Percentiles rank a stretch among this genome's conserved stretches.
Evolutionary conservation across 37 sponge, comb jelly and placozoan genomes (phyloP).

Genomic region (Haliclona indistincta): DNA sequence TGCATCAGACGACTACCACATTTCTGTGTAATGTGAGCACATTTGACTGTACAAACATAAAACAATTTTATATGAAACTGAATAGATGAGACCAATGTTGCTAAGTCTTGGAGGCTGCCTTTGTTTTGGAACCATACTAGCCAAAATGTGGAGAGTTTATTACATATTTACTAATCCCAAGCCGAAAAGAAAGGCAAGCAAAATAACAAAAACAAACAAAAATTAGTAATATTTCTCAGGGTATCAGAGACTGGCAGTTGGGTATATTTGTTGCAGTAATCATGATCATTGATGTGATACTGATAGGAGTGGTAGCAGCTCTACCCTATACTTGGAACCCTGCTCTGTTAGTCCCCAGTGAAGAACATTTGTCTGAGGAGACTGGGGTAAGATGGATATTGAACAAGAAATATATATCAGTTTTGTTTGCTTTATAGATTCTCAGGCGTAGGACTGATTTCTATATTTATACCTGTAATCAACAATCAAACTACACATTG

Average conservation of each 20-base stretch:
- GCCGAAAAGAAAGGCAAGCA: conserved; percentile 22
- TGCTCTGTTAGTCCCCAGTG: neutral
- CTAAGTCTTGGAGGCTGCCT: neutral
- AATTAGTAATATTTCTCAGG: neutral
- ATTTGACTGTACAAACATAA: neutral
- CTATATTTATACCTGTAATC: conserved; percentile 17
- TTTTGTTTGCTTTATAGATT: neutral
- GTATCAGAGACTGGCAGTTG: conserved; percentile 14
- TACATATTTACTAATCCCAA: conserved; percentile 37
- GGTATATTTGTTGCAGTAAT: neutral
- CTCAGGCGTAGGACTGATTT: neutral
- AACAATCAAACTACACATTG: neutral
- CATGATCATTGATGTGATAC: neutral
- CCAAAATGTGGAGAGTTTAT: conserved; percentile 26
- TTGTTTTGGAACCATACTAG: conserved; percentile 18
- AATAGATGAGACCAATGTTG: neutral
- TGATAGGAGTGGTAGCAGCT: conserved; percentile 4
- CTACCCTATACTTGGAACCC: neutral
- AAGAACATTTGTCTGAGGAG: conserved; percentile 5
- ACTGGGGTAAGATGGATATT: neutral
- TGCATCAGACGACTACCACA: neutral
- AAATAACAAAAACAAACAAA: neutral
- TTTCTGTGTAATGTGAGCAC: neutral
- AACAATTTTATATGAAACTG: neutral
- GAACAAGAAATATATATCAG: neutral